These are phyloP conservation scores for Eupeodes corollae DNA, from an alignment of 1,140 invertebrate genomes.

Conservation along the genomic window DNA sequence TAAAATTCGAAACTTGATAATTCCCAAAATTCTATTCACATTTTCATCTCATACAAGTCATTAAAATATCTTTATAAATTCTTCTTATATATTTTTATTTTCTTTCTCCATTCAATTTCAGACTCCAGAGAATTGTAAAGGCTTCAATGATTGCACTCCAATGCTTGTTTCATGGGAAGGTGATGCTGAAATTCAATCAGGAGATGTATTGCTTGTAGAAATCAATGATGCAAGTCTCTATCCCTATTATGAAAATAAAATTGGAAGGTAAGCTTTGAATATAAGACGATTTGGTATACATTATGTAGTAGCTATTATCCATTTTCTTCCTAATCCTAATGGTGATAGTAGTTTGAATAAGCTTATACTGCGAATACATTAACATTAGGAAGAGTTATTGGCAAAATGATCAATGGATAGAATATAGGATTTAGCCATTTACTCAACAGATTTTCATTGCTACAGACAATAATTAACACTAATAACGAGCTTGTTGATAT, in stretches of 20 bases:
- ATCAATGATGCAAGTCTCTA: slow-evolving; percentile 48
- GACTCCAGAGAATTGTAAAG: slow-evolving; percentile 43
- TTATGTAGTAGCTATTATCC: too few species aligned
- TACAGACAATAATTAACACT: too few species aligned
- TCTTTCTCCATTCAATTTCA: slow-evolving; percentile 19
- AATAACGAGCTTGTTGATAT: too few species aligned
- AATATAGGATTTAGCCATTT: too few species aligned
- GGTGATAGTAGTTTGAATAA: too few species aligned
- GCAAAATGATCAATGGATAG: too few species aligned
- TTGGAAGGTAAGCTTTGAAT: slow-evolving; percentile 26
- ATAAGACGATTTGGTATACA: too few species aligned
- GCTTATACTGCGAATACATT: too few species aligned
- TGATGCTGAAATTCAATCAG: slow-evolving; percentile 50
- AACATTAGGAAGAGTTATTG: too few species aligned
- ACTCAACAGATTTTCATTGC: too few species aligned
- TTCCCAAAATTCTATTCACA: slow-evolving; percentile 5
- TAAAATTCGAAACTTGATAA: too few species aligned
- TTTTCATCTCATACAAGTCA: slow-evolving; percentile 5
- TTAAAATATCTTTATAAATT: slow-evolving; percentile 9
- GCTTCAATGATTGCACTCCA: slow-evolving; percentile 38
- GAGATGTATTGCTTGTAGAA: slow-evolving; percentile 55
- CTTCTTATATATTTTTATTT: neutral
- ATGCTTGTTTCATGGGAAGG: slow-evolving; percentile 49
- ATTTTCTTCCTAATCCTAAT: too few species aligned
- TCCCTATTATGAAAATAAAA: slow-evolving; percentile 30